phyloP scores from a whole-genome alignment of 2,797 vertebrate genomes.

The Xiphophorus birchmanni region DNA sequence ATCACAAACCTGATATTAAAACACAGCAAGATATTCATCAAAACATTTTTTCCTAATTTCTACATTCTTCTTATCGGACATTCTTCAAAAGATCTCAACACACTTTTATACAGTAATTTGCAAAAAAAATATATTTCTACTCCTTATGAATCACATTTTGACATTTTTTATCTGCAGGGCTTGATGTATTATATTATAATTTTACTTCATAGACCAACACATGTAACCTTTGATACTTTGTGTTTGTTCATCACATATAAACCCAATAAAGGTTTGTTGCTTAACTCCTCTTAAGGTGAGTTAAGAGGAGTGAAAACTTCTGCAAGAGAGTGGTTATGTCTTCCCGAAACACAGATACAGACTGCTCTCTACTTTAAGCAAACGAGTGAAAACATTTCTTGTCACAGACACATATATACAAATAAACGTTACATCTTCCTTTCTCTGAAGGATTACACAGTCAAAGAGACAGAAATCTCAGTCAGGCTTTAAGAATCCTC shows the following conservation, averaged over 20 bases:
- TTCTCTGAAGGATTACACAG: conserved; percentile 26
- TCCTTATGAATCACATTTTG: background rate
- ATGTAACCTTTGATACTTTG: background rate
- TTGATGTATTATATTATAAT: background rate
- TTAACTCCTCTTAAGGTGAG: background rate
- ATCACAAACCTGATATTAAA: conserved; percentile 57
- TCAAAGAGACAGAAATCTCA: conserved; percentile 36
- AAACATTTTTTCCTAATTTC: conserved; percentile 51
- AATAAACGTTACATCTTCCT: conserved; percentile 4
- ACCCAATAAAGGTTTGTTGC: background rate
- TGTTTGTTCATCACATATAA: background rate
- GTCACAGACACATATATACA: conserved; percentile 26
- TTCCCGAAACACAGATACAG: conserved; percentile 38
- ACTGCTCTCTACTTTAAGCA: conserved; percentile 34
- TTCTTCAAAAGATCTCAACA: conserved; percentile 50
- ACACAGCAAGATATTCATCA: conserved; percentile 41
- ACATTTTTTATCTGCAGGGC: background rate
- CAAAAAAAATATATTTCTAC: background rate
- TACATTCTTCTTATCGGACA: conserved; percentile 54
- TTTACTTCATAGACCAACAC: background rate
- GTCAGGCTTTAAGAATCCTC: conserved; percentile 11
- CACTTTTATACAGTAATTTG: conserved; percentile 32
- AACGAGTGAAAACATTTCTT: conserved; percentile 8
- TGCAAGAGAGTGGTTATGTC: conserved; percentile 1
- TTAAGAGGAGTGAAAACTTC: background rate